A percentile compares a stretch with the other conserved stretches of the same genome.
Conservation (phyloP, 2,888 invertebrate species). For the Tuta absoluta region DNA sequence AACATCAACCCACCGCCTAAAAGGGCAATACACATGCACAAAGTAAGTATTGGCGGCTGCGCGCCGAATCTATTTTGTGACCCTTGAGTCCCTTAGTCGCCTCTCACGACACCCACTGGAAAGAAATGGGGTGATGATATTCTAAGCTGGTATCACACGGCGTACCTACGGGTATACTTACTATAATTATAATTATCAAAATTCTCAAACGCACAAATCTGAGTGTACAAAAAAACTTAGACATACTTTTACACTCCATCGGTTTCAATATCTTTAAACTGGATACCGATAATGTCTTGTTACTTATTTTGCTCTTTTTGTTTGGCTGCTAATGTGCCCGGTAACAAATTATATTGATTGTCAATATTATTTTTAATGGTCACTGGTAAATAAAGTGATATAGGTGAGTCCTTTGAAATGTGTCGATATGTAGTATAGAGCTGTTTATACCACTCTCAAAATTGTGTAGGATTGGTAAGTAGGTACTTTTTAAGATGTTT, state of each 20-base stretch:
- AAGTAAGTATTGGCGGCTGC: no score
- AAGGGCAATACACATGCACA: no score
- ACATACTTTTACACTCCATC: slow-evolving; percentile 4
- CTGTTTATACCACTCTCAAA: slow-evolving; percentile 22
- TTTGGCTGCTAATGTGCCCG: slow-evolving; percentile 30
- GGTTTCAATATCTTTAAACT: slow-evolving; percentile 26
- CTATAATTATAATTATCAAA: background rate
- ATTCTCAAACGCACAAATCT: background rate
- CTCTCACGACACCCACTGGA: no score
- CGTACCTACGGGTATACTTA: no score
- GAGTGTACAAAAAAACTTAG: background rate
- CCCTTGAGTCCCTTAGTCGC: no score
- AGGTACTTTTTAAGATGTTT: background rate
- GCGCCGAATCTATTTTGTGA: no score
- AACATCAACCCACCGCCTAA: no score
- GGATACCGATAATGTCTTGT: slow-evolving; percentile 34
- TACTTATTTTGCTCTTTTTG: background rate
- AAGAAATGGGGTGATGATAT: no score
- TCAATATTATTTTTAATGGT: slow-evolving; percentile 41
- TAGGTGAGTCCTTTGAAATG: slow-evolving; percentile 10
- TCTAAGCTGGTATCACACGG: no score
- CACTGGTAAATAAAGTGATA: slow-evolving; percentile 35
- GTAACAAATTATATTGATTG: slow-evolving; percentile 41
- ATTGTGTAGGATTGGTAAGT: background rate
- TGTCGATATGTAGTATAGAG: slow-evolving; percentile 31